Base-by-base conservation (phyloP, 2,888 invertebrate species). In the Drosophila nigricruria region DNA sequence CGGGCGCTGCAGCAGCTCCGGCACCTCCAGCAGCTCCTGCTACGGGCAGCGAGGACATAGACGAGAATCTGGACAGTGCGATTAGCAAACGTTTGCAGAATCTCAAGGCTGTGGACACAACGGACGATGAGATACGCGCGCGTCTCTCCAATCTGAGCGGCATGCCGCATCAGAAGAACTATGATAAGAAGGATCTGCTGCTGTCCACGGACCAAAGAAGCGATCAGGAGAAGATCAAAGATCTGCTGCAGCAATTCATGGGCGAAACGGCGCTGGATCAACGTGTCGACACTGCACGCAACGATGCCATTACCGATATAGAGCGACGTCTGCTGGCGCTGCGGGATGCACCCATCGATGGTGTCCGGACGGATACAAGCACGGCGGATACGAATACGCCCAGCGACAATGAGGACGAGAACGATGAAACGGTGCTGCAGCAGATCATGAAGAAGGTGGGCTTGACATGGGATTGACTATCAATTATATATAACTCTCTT, bases 121-220 rank as follows among this genome's bases (percentile, higher is more conserved):
- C 94, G 25, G 95, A 96, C 85, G 94, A 94, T 38, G 96, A 96
- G 87, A 94, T 97, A 73, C 94, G 94, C 69, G 92, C 93, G 60
- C 93, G 96, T 84, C 91, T 97, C 47, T 95, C 95, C 3, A 94
- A 94, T 81, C 92, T 97, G n/a, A 96, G 95, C 92, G 96, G 95
- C 64, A 96, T 95, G 77, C 93, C 92, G 25, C 88, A 91, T 47
- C 87, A 90, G 16, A 91, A 92, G 56, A 91, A 91, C 58, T 91
- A 92, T 60, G 90, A 90, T 18, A 91, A 91, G 63, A 90, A 91
- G 69, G 90, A 92, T 65, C 72, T 93, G 40, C 73, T 94, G 42
- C 91, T 93, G 54, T 88, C 93, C 40, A 93, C 94, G 18, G 96
- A 96, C 81, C 93, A 93, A 47, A 94, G 95, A 91, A 94, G 95